Conservation (phyloP, 2,113 vertebrate species). For the Grammomys surdaster region DNA sequence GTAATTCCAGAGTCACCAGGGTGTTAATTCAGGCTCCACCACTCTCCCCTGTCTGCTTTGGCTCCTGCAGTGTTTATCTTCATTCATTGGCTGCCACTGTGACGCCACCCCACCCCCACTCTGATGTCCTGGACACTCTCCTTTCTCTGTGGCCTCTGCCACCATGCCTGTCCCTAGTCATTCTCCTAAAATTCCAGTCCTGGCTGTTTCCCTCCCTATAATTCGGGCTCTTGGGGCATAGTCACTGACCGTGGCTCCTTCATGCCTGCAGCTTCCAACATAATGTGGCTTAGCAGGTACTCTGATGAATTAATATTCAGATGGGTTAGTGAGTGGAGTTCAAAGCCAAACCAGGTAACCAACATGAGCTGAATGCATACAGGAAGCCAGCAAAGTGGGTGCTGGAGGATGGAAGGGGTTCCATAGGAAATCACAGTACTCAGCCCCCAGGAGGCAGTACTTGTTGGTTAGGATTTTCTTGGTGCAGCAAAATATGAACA, state of each 20-base stretch:
- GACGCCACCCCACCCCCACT: neutral
- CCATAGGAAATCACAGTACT: neutral
- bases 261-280: neutral
- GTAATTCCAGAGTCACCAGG: neutral
- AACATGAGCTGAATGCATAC: neutral
- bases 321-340: neutral
- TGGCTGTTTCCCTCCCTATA: neutral
- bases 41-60: neutral
- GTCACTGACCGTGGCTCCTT: neutral
- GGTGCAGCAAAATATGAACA: neutral
- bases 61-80: slow-evolving; percentile 26
- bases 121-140: neutral
- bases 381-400: neutral
- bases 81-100: neutral
- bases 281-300: neutral
- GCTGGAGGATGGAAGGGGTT: neutral
- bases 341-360: neutral
- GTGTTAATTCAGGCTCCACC: neutral
- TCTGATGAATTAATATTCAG: neutral
- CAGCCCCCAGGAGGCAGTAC: neutral
- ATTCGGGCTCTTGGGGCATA: neutral
- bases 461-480: neutral
- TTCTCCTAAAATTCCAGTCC: neutral
- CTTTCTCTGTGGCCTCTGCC: neutral
- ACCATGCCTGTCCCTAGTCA: neutral